A percentile compares a stretch with the other conserved stretches of the same genome.
Evolutionary conservation across 2,113 vertebrate genomes (phyloP).

Genomic region (Microcebus tavaratra): DNA sequence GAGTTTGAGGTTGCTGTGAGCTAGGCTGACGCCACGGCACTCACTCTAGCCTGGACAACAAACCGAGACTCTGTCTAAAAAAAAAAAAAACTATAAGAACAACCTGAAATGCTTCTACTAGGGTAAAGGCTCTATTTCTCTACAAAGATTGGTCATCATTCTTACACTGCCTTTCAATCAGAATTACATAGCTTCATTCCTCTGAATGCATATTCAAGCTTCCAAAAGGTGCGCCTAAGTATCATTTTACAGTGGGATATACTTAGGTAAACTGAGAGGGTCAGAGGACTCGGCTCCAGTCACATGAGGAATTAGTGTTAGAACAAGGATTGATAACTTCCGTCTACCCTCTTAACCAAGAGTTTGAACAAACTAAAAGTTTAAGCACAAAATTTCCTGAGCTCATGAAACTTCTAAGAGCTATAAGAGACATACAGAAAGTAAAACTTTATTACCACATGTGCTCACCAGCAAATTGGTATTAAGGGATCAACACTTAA

Average conservation of each 20-base stretch:
- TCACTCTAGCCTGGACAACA: too few species aligned
- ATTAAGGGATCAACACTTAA: too few species aligned
- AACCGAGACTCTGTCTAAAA: too few species aligned
- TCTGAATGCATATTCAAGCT: conserved; percentile 8
- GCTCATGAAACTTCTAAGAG: neutral
- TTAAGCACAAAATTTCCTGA: conserved; percentile 22
- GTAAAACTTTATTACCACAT: neutral
- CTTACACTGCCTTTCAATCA: neutral
- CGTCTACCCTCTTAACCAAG: neutral
- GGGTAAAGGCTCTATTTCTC: neutral
- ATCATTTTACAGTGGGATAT: neutral
- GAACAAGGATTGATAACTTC: neutral
- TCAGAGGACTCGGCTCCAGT: neutral
- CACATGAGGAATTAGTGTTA: neutral
- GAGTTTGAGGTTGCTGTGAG: too few species aligned
- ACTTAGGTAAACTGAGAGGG: neutral
- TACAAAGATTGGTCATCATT: conserved; percentile 6
- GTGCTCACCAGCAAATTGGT: too few species aligned
- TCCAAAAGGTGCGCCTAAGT: neutral
- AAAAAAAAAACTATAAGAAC: neutral
- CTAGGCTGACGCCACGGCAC: too few species aligned
- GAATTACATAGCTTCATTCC: neutral
- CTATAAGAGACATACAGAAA: conserved; percentile 4
- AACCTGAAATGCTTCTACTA: conserved; percentile 26
- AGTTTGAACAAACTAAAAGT: conserved; percentile 41